Percentiles rank a stretch among this genome's conserved stretches.
These are phyloP conservation scores for Neodiprion pinetum DNA, from an alignment of 1,140 invertebrate genomes.

Conservation along the genomic window DNA sequence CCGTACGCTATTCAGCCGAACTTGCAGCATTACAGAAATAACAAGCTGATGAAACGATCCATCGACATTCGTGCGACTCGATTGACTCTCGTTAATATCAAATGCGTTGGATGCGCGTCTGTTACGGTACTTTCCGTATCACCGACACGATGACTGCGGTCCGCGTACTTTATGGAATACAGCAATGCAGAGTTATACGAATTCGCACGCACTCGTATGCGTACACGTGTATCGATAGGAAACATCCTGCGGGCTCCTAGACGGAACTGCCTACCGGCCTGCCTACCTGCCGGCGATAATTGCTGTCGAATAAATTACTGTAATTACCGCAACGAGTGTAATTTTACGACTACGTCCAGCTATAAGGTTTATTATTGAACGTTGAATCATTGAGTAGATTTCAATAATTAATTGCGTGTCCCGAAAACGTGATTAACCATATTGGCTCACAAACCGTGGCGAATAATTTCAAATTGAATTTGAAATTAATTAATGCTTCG, in stretches of 20 bases:
- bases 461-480: not conserved
- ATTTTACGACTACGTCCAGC: not conserved
- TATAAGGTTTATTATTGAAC: not conserved
- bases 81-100: no score
- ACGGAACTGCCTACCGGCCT: no score
- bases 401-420: not conserved
- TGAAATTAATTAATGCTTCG: not conserved
- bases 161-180: no score
- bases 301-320: slow-evolving; percentile 2
- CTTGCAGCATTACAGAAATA: no score
- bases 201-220: not conserved
- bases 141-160: no score
- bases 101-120: no score
- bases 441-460: not conserved
- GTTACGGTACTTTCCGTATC: no score
- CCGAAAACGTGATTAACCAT: slow-evolving; percentile 2
- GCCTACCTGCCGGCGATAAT: not conserved
- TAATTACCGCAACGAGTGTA: not conserved
- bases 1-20: no score
- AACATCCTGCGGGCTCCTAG: not conserved
- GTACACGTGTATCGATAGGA: not conserved
- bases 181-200: no score
- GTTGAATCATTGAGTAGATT: not conserved
- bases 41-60: no score
- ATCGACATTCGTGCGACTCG: no score